Percentiles rank a stretch among this genome's conserved stretches.
Conservation (phyloP, 2,888 invertebrate species). For the Volucella inflata region DNA sequence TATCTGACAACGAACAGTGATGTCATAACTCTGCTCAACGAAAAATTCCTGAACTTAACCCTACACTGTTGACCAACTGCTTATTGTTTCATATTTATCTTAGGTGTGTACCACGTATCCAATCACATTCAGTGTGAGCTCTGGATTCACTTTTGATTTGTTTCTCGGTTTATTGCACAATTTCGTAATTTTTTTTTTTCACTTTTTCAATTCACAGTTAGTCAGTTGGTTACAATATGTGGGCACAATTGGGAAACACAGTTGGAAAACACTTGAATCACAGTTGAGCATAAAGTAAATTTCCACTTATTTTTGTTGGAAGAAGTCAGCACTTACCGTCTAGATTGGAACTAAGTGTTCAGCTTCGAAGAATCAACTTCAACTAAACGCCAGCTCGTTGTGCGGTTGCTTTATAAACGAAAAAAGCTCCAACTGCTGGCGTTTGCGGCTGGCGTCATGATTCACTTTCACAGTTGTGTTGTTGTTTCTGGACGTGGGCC, state of each 20-base stretch:
- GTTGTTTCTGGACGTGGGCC: not conserved
- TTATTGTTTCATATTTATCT: not conserved
- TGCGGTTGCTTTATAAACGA: conserved; percentile 61
- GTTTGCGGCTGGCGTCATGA: conserved; percentile 47
- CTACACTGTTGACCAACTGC: not conserved
- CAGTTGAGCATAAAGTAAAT: conserved; percentile 14
- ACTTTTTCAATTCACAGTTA: conserved; percentile 18
- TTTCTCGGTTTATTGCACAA: conserved; percentile 1
- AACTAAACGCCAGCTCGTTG: conserved; percentile 46
- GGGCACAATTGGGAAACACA: not conserved
- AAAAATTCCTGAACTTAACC: conserved; percentile 6
- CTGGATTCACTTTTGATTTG: not conserved
- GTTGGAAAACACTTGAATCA: not conserved
- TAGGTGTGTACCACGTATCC: not conserved
- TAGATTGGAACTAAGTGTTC: conserved; percentile 34
- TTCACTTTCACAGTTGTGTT: conserved; percentile 20
- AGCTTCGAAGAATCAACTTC: conserved; percentile 64
- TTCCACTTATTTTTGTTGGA: not conserved
- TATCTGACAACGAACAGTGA: conserved; percentile 4
- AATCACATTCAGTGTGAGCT: not conserved
- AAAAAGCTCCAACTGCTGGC: conserved; percentile 44
- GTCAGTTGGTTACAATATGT: not conserved
- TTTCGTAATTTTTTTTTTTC: not conserved
- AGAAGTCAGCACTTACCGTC: conserved; percentile 52
- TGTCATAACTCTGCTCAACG: conserved; percentile 22